Base-by-base conservation (phyloP, 2,113 vertebrate species). In the Cygnus buccinator region DNA sequence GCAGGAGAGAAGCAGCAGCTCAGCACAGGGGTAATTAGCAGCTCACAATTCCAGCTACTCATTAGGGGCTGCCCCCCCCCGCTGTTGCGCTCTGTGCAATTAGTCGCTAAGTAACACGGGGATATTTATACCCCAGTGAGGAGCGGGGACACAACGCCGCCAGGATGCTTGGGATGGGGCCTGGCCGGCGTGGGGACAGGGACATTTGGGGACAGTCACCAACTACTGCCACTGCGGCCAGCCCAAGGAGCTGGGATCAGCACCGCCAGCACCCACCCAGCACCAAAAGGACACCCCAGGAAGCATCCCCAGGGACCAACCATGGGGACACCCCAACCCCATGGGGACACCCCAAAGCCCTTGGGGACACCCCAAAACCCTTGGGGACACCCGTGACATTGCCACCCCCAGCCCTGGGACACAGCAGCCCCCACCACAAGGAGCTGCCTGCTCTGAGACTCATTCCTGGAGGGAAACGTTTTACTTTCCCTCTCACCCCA, bases 41-140 rank as follows among this genome's bases (percentile, higher is more conserved):
- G 93, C 82, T 70, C 87, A 22, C n/a, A 87, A 91, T 91, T 94
- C 87, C 84, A 95, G 93, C 55, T 95, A 78, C 87, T 94, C 91
- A 91, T 93, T 94, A 94, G 93, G 95, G 96, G 87, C 81, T 84
- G 87, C 73, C 84, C 75, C 86, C 92, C 81, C 78, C 74, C 43
- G 48, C 92, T 17, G 87, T 67, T 89, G 78, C 28, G 50, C 86
- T 97, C 91, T 6, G 25, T 94, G 96, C 94, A 96, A 97, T 96
- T 95, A 96, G 95, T 97, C 95, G 81, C 96, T 97, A 97, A 97
- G 95, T 95, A 95, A 96, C 95, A 95, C 39, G 1, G 9, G 26
- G 94, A 95, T 95, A 96, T 97, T 97, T 97, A 94, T 94, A 95
- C 94, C 58, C 79, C 21, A n/a, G 41, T 10, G n/a, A 84, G 76